Evolutionary conservation across 2,888 invertebrate species (phyloP).

Genomic region (Oxycera nigricornis): DNA sequence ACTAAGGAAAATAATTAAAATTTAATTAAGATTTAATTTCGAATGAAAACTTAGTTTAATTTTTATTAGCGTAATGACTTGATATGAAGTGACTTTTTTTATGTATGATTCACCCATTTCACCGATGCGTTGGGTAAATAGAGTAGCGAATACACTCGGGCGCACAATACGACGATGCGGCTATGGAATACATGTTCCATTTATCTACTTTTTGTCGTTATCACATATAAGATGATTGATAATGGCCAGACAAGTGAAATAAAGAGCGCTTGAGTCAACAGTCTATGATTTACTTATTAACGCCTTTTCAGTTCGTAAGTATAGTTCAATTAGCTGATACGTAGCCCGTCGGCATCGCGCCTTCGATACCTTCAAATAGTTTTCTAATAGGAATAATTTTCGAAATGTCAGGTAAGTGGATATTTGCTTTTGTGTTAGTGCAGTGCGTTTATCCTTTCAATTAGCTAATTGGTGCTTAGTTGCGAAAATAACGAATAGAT

Average conservation of each 20-base stretch:
- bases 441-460: too few relatives aligned
- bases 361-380: not conserved
- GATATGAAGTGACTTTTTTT: too few relatives aligned
- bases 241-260: slow-evolving; percentile 19
- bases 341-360: not conserved
- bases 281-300: slow-evolving; percentile 25
- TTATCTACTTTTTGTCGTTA: slow-evolving; percentile 31
- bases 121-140: too few relatives aligned
- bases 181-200: slow-evolving; percentile 22
- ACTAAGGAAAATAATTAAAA: too few relatives aligned
- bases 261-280: slow-evolving; percentile 20
- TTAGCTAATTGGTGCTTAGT: too few relatives aligned
- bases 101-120: too few relatives aligned
- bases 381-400: not conserved
- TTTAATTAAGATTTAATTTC: too few relatives aligned
- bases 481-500: too few relatives aligned
- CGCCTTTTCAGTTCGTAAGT: slow-evolving; percentile 17
- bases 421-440: too few relatives aligned
- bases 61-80: too few relatives aligned
- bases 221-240: slow-evolving; percentile 32
- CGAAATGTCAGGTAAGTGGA: slow-evolving; percentile 31
- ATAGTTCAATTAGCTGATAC: slow-evolving; percentile 32
- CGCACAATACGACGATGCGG: not conserved
- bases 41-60: too few relatives aligned
- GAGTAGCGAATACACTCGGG: not conserved